Evolutionary conservation across 2,113 vertebrate genomes (phyloP).

Genomic region (Paratilapia polleni): DNA sequence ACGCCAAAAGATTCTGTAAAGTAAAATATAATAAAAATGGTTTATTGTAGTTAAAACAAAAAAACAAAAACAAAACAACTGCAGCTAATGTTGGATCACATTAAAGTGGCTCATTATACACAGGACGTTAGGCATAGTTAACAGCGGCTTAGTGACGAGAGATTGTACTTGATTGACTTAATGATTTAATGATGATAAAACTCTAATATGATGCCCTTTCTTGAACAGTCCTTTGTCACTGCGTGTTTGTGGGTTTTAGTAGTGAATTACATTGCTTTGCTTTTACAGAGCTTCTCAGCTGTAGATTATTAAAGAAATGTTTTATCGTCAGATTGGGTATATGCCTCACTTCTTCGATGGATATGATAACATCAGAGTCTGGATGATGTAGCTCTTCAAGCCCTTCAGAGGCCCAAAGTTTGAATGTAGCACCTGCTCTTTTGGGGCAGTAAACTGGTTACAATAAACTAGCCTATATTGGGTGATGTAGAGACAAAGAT

Average conservation of each 20-base stretch:
- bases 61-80: neutral
- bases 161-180: too few species aligned
- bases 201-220: too few species aligned
- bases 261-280: neutral
- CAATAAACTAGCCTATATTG: too few species aligned
- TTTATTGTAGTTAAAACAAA: neutral
- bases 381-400: neutral
- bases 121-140: neutral
- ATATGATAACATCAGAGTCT: neutral
- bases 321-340: too few species aligned
- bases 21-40: neutral
- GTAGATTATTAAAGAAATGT: too few species aligned
- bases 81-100: neutral
- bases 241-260: too few species aligned
- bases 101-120: neutral
- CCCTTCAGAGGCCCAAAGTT: neutral
- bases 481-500: accelerated
- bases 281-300: too few species aligned
- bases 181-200: too few species aligned
- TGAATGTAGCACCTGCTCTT: neutral
- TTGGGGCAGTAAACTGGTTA: neutral
- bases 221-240: too few species aligned
- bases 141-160: too few species aligned
- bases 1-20: neutral
- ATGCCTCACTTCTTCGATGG: neutral